A percentile compares a stretch with the other conserved stretches of the same genome.
phyloP scores from a whole-genome alignment of 2,113 vertebrate species.

The Orientallactaga bullata region DNA sequence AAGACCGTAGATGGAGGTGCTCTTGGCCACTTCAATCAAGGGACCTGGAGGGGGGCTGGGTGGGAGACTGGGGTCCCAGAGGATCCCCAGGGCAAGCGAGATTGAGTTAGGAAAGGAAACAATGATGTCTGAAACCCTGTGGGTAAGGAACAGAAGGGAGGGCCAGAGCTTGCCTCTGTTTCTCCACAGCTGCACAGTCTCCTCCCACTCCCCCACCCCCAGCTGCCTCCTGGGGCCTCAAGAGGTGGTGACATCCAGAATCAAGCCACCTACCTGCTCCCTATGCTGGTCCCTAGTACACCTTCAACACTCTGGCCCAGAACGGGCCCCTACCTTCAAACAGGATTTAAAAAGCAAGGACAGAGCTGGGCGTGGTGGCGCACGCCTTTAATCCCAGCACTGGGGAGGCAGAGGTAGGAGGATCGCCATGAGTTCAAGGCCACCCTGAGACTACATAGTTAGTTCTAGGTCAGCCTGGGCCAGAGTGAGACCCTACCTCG shows the following conservation, averaged over 20 bases:
- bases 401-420: background rate
- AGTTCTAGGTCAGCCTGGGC: too few species aligned
- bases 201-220: background rate
- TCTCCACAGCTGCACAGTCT: background rate
- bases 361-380: fast-evolving
- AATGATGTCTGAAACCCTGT: background rate
- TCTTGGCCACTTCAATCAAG: background rate
- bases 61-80: background rate
- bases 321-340: background rate
- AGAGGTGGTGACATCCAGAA: background rate
- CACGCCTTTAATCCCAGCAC: too few species aligned
- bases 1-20: background rate
- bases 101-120: background rate
- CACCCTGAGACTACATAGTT: too few species aligned
- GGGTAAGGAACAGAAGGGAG: fast-evolving
- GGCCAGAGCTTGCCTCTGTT: background rate
- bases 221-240: fast-evolving
- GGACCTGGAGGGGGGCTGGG: background rate
- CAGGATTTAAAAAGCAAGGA: background rate
- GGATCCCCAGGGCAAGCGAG: background rate
- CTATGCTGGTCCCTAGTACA: background rate
- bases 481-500: too few species aligned
- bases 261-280: background rate
- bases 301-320: background rate
- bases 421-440: too few species aligned